Conservation (phyloP, 2,113 vertebrate genomes). For the Mola mola region DNA sequence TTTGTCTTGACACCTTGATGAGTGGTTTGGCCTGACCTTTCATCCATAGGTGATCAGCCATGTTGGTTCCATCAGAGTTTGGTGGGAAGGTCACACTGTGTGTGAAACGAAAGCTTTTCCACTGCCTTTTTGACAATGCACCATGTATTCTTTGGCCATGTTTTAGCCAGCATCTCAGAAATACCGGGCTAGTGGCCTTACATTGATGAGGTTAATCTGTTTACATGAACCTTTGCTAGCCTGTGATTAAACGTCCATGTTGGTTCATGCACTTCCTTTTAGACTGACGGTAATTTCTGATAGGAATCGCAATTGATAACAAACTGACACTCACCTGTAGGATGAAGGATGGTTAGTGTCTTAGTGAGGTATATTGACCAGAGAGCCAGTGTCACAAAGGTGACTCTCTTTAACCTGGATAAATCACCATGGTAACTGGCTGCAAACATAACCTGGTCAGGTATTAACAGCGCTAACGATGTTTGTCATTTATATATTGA, state of each 20-base stretch:
- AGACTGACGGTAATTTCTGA: neutral
- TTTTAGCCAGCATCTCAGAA: slow-evolving; percentile 23
- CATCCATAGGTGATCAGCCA: slow-evolving; percentile 44
- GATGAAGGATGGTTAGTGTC: too few relatives aligned
- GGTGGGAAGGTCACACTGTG: slow-evolving; percentile 33
- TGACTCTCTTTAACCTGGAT: too few relatives aligned
- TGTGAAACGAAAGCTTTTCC: slow-evolving; percentile 34
- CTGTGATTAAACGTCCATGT: slow-evolving; percentile 25
- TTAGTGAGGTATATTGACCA: too few relatives aligned
- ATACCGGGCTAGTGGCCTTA: slow-evolving; percentile 23
- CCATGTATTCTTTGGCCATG: slow-evolving; percentile 33
- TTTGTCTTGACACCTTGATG: slow-evolving; percentile 17
- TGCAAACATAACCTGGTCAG: too few relatives aligned
- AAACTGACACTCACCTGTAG: too few relatives aligned
- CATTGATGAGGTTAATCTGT: slow-evolving; percentile 52
- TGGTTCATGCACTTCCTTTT: neutral
- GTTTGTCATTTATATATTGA: too few relatives aligned
- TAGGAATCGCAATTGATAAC: too few relatives aligned
- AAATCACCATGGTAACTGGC: too few relatives aligned
- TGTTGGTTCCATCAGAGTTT: slow-evolving; percentile 9
- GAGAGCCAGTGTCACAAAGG: too few relatives aligned
- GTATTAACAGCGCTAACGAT: too few relatives aligned
- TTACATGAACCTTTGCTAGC: slow-evolving; percentile 51
- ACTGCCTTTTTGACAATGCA: slow-evolving; percentile 24
- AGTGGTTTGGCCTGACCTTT: slow-evolving; percentile 39